A percentile compares a stretch with the other conserved stretches of the same genome.
Evolutionary conservation across 2,888 invertebrate genomes (phyloP).

Genomic region (Thalpophila matura): DNA sequence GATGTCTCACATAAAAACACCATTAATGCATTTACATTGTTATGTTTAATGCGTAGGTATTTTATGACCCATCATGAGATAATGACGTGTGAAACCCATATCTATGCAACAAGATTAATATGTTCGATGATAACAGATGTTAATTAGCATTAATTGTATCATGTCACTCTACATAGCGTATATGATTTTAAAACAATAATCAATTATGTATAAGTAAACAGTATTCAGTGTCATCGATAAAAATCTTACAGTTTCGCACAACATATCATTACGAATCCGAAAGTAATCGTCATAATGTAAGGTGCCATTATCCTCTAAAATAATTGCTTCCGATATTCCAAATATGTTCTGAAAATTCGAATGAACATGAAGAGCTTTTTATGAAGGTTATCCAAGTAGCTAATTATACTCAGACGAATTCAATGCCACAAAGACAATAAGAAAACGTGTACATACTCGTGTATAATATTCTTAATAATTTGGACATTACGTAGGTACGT

Average conservation of each 20-base stretch:
- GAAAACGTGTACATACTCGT: constrained; percentile 41
- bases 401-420: constrained; percentile 56
- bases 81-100: constrained; percentile 21
- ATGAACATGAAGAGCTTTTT: constrained; percentile 45
- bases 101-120: constrained; percentile 11
- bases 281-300: constrained; percentile 36
- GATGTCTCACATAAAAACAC: constrained; percentile 7
- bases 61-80: background rate
- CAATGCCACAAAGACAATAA: constrained; percentile 73
- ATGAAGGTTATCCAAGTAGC: constrained; percentile 34
- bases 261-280: constrained; percentile 1
- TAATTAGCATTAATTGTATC: background rate
- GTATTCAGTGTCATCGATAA: background rate
- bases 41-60: background rate
- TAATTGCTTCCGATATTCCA: constrained; percentile 50
- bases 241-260: constrained; percentile 4
- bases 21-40: constrained; percentile 19
- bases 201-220: background rate
- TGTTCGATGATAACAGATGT: background rate
- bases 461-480: constrained; percentile 69
- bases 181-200: background rate
- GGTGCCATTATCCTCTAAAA: constrained; percentile 51
- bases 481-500: constrained; percentile 60
- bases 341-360: constrained; percentile 37
- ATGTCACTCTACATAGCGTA: background rate